Percentiles rank a stretch among this genome's conserved stretches.
phyloP scores from a whole-genome alignment of 1,140 invertebrate genomes.

The Gryllus bimaculatus region DNA sequence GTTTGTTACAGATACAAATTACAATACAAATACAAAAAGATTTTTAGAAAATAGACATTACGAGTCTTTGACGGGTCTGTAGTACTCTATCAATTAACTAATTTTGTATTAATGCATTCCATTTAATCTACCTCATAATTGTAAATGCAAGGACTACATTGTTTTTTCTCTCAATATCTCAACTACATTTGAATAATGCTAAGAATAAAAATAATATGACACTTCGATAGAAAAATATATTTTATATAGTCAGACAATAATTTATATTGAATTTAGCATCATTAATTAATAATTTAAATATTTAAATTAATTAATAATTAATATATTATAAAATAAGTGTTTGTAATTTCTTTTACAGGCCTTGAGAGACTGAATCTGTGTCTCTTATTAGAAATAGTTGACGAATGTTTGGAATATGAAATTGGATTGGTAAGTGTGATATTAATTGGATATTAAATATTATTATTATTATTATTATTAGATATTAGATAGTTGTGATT shows the following conservation, averaged over 20 bases:
- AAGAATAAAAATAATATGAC: too few relatives aligned
- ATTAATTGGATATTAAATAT: neutral
- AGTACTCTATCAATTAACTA: neutral
- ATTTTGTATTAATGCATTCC: neutral
- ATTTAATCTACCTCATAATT: neutral
- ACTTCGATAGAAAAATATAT: too few relatives aligned
- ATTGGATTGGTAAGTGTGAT: neutral
- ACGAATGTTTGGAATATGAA: neutral
- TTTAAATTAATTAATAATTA: neutral
- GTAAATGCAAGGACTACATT: too few relatives aligned
- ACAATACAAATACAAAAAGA: too few relatives aligned
- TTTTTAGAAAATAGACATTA: too few relatives aligned
- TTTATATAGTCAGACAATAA: neutral
- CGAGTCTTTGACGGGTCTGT: neutral
- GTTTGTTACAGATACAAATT: too few relatives aligned
- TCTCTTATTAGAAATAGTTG: neutral
- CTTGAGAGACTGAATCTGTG: neutral
- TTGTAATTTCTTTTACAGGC: neutral
- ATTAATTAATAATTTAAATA: neutral
- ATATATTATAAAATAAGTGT: neutral
- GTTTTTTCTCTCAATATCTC: too few relatives aligned
- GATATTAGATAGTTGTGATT: too few relatives aligned
- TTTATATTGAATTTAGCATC: neutral
- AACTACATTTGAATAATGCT: too few relatives aligned
- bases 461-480: too few relatives aligned